Evolutionary conservation across 2,888 invertebrate species (phyloP), one percentile per base, ranked within the genome.

Genomic region (Dasypolia templi): DNA sequence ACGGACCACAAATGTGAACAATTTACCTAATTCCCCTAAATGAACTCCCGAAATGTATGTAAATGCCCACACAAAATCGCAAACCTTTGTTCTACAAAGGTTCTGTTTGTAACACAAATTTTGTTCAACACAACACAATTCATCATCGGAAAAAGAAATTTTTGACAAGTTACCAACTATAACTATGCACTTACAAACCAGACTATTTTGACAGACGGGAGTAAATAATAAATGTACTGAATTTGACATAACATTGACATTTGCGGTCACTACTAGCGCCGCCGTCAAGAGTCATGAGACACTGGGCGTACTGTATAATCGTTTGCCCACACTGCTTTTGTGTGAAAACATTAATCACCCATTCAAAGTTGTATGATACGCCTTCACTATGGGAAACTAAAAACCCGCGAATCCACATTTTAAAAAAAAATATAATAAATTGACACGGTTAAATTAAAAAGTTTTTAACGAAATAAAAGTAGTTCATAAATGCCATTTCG

Each of bases 291-390:
- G 1, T 9, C 78, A 61, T 65, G 22, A 22, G 46, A 64, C 17
- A 66, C 72, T 79, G 62, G 73, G 26, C 58, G 51, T 46, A 51
- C 32, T 59, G n/a, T 53, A 51, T 71, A 74, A 56, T 32, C 9
- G 61, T 61, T 75, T 82, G 87, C 86, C 81, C 86, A 86, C 83
- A 49, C 66, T 58, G 73, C 61, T 75, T 64, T 83, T 83, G 75
- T 86, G 77, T 84, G 86, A 84, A 81, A 75, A 79, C 82, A 78
- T 86, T 86, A 86, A 86, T 86, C 77, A 87, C 78, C 86, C 55
- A 87, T 86, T 87, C 83, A 83, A 62, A 55, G 29, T 68, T 63
- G 44, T 87, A 76, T 76, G 81, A 82, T 78, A 78, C 35, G 56
- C 64, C 67, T 69, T 75, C 71, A 69, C 73, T 65, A 81, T 86